These are phyloP conservation scores for Drosophila asahinai DNA, from an alignment of 1,140 invertebrate species.

Conservation along the genomic window DNA sequence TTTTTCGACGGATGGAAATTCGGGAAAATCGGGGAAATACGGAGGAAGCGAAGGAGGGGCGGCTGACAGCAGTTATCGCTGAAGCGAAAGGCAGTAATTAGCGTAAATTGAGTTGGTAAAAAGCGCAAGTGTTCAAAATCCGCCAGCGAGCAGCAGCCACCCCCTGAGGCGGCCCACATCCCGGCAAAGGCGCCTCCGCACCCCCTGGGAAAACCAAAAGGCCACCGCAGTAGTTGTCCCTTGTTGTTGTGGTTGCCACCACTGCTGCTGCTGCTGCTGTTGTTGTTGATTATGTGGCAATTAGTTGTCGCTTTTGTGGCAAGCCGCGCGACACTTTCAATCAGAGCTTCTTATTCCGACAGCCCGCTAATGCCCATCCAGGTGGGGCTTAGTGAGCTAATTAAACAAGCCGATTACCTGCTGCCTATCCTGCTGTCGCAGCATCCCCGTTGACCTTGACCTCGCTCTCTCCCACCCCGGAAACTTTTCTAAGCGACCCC, in stretches of 20 bases:
- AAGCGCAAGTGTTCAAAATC: constrained; percentile 73
- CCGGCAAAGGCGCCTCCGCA: not conserved
- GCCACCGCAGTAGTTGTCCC: constrained; percentile 44
- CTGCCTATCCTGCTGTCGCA: constrained; percentile 44
- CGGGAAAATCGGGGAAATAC: constrained; percentile 12
- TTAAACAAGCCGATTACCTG: constrained; percentile 76
- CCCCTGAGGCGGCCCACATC: not conserved
- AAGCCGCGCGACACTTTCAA: constrained; percentile 62
- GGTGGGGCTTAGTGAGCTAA: constrained; percentile 64
- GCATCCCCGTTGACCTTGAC: constrained; percentile 56
- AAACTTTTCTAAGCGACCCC: constrained; percentile 24
- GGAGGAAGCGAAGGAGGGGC: constrained; percentile 2
- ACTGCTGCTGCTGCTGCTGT: not conserved
- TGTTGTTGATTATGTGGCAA: constrained; percentile 78
- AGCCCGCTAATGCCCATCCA: constrained; percentile 61
- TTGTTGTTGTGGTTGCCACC: constrained; percentile 46
- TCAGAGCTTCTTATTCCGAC: constrained; percentile 56
- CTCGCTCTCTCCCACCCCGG: not conserved
- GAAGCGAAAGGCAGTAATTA: constrained; percentile 79
- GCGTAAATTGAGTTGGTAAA: constrained; percentile 83
- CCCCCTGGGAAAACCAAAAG: constrained; percentile 6
- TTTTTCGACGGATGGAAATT: constrained; percentile 8
- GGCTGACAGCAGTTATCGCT: constrained; percentile 58
- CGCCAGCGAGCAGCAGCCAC: constrained; percentile 16
- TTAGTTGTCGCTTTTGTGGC: constrained; percentile 79